These are phyloP conservation scores for Tineola bisselliella DNA, from an alignment of 2,888 invertebrate species.

Conservation along the genomic window DNA sequence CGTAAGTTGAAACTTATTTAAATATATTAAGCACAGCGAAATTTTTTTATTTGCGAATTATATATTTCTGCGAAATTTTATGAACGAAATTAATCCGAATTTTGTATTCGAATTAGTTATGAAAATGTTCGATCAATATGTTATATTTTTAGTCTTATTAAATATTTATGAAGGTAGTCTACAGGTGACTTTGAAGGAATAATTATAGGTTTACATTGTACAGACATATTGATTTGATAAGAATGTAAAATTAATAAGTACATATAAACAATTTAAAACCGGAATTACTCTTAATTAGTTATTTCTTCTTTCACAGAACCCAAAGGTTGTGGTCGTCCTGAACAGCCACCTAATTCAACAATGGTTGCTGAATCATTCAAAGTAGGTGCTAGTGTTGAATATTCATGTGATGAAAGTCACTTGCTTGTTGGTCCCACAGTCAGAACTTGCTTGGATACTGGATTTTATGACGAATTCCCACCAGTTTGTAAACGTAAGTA, in stretches of 20 bases:
- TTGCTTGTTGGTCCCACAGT: slow-evolving; percentile 85
- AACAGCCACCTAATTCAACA: slow-evolving; percentile 93
- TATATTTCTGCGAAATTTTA: too few relatives aligned
- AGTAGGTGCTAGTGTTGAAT: slow-evolving; percentile 85
- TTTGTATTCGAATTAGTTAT: too few relatives aligned
- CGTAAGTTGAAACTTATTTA: slow-evolving; percentile 69
- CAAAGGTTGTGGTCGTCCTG: slow-evolving; percentile 89
- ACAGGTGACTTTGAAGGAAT: too few relatives aligned
- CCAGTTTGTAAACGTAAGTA: slow-evolving; percentile 91
- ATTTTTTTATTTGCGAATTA: neutral
- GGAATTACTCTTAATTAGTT: neutral
- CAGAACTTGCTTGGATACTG: slow-evolving; percentile 87
- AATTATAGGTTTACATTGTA: too few relatives aligned
- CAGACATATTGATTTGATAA: too few relatives aligned
- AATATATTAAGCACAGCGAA: neutral
- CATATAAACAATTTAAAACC: too few relatives aligned
- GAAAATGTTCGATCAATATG: too few relatives aligned
- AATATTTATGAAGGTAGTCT: too few relatives aligned
- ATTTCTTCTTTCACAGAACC: slow-evolving; percentile 71
- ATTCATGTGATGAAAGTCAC: slow-evolving; percentile 86
- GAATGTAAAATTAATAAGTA: too few relatives aligned
- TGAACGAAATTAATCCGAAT: too few relatives aligned
- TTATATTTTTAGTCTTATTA: too few relatives aligned
- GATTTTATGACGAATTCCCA: slow-evolving; percentile 93
- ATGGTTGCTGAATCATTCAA: slow-evolving; percentile 80